Evolutionary conservation across 2,888 invertebrate species (phyloP).

Genomic region (Athalia rosae): DNA sequence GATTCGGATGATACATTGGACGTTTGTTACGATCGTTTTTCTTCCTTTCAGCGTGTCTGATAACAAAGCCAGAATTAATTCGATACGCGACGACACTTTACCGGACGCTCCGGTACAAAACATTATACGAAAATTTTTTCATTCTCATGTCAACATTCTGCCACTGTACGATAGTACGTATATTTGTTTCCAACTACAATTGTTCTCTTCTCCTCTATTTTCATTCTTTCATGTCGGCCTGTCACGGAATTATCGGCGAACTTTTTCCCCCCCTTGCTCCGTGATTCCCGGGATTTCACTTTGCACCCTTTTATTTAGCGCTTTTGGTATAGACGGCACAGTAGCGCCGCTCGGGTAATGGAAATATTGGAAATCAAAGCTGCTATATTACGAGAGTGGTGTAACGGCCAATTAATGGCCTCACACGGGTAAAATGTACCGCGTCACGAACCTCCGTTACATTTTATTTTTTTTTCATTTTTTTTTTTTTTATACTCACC

Average conservation of each 20-base stretch:
- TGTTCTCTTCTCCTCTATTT: too few species aligned
- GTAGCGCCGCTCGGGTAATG: background rate
- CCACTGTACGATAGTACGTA: too few species aligned
- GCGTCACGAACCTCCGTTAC: constrained; percentile 6
- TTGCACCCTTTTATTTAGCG: background rate
- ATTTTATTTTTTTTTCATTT: background rate
- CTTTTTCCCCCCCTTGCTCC: background rate
- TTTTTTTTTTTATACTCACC: background rate
- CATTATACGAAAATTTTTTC: too few species aligned
- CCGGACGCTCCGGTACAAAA: too few species aligned
- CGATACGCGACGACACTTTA: too few species aligned
- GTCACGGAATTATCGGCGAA: background rate
- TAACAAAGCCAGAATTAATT: too few species aligned
- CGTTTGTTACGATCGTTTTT: too few species aligned
- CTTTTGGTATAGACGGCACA: background rate
- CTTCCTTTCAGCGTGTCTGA: too few species aligned
- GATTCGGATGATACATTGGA: too few species aligned
- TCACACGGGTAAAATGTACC: constrained; percentile 11
- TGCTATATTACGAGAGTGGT: constrained; percentile 4
- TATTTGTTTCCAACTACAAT: too few species aligned
- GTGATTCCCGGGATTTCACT: background rate
- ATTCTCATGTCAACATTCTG: too few species aligned
- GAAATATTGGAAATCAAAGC: constrained; percentile 18
- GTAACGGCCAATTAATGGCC: constrained; percentile 4
- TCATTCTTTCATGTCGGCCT: too few species aligned